Evolutionary conservation across 2,113 vertebrate genomes (phyloP).

Genomic region (Dinomys branickii): DNA sequence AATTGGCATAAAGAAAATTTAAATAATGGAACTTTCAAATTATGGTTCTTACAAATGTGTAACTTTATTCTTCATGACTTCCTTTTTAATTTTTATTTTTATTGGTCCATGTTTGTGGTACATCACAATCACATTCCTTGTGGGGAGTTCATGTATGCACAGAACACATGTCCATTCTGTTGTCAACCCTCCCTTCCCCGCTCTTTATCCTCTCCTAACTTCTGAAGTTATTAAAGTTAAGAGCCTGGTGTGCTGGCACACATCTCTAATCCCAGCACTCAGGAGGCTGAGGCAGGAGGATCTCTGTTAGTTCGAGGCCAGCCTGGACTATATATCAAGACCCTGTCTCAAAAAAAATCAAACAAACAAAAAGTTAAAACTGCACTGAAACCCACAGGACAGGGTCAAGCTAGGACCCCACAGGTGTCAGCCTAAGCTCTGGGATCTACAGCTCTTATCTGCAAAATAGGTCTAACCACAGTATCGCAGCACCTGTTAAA

Average conservation of each 20-base stretch:
- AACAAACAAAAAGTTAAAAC: no score
- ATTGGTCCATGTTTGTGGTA: background rate
- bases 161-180: background rate
- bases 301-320: background rate
- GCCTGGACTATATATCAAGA: background rate
- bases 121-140: no score
- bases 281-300: background rate
- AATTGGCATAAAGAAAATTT: background rate
- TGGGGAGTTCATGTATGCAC: background rate
- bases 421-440: no score
- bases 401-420: no score
- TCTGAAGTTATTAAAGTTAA: background rate
- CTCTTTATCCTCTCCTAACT: background rate
- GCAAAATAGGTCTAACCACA: no score
- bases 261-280: background rate
- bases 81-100: background rate
- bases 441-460: no score
- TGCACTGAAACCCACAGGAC: no score
- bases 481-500: no score
- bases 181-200: background rate
- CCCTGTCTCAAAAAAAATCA: background rate
- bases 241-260: background rate
- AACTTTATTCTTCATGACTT: background rate
- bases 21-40: background rate
- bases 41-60: background rate